Base-by-base conservation (phyloP, 2,113 vertebrate genomes). In the Numenius arquata region DNA sequence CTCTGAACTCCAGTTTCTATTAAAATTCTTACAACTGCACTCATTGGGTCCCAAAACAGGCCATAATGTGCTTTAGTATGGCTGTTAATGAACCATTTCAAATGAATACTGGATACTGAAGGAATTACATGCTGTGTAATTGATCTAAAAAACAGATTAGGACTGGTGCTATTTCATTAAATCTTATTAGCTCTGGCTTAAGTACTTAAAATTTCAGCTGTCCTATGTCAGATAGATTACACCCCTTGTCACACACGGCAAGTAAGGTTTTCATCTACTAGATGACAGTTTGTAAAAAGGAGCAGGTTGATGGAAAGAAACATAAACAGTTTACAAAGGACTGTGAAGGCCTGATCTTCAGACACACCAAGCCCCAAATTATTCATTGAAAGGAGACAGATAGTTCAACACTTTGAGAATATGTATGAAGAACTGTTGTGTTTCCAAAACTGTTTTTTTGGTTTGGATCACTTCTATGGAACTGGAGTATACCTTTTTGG, bases 131-230 rank as follows among this genome's bases (percentile, higher is more conserved):
- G 67, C 92, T 82, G 53, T 82, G 88, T 94, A 96, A 94, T 94
- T 96, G 95, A 90, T 92, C 92, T 87, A 87, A 87, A 92, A 90
- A 92, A 92, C 88, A 93, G 92, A 93, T 96, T 92, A 95, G 83
- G 68, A 90, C 79, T 78, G 76, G 65, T 92, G 90, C 62, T 96
- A 38, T 96, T 92, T 94, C 90, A 90, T 93, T 95, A 95, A 94
- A 92, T 86, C 90, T 90, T 89, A 96, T 90, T 96, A 96, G 86
- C 87, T 75, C 41, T 93, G 80, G 81, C 53, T 93, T 92, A 92
- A 82, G 73, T 48, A 73, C 47, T 90, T 94, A 84, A 90, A 94
- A 92, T 75, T 92, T 76, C 90, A 92, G 80, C 90, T 87, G 87
- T 92, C 80, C 76, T 45, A 2, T 79, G 73, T 76, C 92, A 85